Percentiles rank a stretch among this genome's conserved stretches.
phyloP scores from a whole-genome alignment of 2,797 vertebrate genomes.

The Sitta carolinensis region DNA sequence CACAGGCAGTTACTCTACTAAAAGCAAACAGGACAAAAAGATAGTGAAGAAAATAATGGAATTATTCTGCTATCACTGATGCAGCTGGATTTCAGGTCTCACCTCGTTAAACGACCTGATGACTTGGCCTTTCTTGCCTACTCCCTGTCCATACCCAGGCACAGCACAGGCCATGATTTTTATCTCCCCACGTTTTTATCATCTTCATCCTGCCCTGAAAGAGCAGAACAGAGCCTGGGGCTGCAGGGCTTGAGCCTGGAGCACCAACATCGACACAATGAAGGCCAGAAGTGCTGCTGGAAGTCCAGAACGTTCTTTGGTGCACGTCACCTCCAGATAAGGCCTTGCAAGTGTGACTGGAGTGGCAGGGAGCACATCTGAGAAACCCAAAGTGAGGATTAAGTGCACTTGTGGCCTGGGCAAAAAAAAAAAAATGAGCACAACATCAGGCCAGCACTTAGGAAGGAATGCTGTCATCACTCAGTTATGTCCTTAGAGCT shows the following conservation, averaged over 20 bases:
- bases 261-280: not conserved
- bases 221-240: not conserved
- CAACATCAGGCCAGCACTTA: rapidly evolving
- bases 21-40: not conserved
- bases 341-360: not conserved
- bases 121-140: not conserved
- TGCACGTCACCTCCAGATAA: not conserved
- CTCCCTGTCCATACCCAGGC: not conserved
- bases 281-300: not conserved
- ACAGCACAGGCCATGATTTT: not conserved
- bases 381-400: not conserved
- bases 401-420: not conserved
- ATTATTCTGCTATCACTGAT: not conserved
- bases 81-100: not conserved
- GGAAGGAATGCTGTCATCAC: not conserved
- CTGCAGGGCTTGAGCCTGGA: not conserved
- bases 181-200: not conserved
- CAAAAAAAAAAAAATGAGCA: not conserved
- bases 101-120: not conserved
- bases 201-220: rapidly evolving
- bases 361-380: not conserved
- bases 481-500: not conserved
- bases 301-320: not conserved
- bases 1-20: not conserved
- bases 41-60: not conserved